These are phyloP conservation scores for Pipistrellus nathusii DNA, from an alignment of 2,797 vertebrate species.

Conservation along the genomic window DNA sequence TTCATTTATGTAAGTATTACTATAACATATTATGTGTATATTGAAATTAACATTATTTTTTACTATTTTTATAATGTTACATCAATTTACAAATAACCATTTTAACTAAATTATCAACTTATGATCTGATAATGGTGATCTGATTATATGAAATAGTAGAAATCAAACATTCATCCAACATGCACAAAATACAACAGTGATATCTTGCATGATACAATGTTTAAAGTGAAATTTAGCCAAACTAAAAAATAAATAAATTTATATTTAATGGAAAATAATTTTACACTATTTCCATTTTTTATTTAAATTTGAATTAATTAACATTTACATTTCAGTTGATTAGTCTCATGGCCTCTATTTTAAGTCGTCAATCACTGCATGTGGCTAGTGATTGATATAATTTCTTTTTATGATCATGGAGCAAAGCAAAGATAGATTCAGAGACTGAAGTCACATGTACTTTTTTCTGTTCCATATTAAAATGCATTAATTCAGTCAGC, in stretches of 20 bases:
- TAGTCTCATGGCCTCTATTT: not conserved
- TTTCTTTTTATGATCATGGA: not conserved
- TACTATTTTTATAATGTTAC: not conserved
- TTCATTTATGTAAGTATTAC: not conserved
- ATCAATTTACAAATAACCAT: not conserved
- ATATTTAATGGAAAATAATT: not conserved
- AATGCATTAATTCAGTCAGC: conserved; percentile 25
- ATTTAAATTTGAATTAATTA: conserved; percentile 22
- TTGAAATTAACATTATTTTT: not conserved
- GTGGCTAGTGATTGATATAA: not conserved
- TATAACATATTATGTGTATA: not conserved
- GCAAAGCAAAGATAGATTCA: conserved; percentile 13
- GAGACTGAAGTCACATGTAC: not conserved
- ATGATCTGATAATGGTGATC: not conserved
- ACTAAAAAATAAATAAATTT: not conserved
- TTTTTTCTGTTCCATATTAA: not conserved
- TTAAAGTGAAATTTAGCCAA: not conserved
- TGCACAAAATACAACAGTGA: not conserved
- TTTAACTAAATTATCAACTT: not conserved
- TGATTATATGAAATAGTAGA: not conserved
- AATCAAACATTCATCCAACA: not conserved
- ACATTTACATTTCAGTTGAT: conserved; percentile 9
- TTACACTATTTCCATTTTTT: not conserved
- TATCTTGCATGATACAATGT: not conserved
- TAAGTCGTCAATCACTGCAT: not conserved